These are phyloP conservation scores for Agonopterix subpropinquella DNA, from an alignment of 2,888 invertebrate genomes.

Conservation along the genomic window DNA sequence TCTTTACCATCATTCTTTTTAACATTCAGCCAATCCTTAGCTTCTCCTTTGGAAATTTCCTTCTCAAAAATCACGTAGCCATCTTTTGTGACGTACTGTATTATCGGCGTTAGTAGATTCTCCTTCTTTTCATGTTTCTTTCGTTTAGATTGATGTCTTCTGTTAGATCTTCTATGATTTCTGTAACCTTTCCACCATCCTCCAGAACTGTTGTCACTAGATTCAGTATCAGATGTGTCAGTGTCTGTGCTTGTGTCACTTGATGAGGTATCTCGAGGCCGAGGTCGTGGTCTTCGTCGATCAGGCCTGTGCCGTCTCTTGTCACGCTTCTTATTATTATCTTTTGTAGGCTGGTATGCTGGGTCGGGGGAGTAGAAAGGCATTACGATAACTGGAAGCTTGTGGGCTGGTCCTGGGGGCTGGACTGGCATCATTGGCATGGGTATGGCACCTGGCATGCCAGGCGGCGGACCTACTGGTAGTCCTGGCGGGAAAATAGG, in stretches of 20 bases:
- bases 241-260: slow-evolving; percentile 7
- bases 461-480: neutral
- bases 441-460: neutral
- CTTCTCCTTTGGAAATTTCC: slow-evolving; percentile 50
- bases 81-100: slow-evolving; percentile 62
- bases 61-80: slow-evolving; percentile 65
- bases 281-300: neutral
- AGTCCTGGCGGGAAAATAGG: slow-evolving; percentile 1
- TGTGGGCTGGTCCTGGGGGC: slow-evolving; percentile 34
- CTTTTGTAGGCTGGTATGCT: slow-evolving; percentile 23
- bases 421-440: slow-evolving; percentile 16
- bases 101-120: slow-evolving; percentile 47
- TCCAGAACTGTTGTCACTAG: neutral
- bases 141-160: slow-evolving; percentile 15
- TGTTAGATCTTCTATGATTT: slow-evolving; percentile 15
- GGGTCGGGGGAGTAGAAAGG: slow-evolving; percentile 61
- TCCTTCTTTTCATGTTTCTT: slow-evolving; percentile 16
- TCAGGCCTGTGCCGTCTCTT: neutral
- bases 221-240: neutral
- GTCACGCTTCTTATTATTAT: slow-evolving; percentile 27
- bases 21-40: slow-evolving; percentile 48
- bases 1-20: neutral
- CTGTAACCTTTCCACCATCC: neutral
- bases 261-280: neutral
- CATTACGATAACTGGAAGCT: slow-evolving; percentile 65